Conservation (phyloP, 2,888 invertebrate genomes). For the Omphaloscelis lunosa region DNA sequence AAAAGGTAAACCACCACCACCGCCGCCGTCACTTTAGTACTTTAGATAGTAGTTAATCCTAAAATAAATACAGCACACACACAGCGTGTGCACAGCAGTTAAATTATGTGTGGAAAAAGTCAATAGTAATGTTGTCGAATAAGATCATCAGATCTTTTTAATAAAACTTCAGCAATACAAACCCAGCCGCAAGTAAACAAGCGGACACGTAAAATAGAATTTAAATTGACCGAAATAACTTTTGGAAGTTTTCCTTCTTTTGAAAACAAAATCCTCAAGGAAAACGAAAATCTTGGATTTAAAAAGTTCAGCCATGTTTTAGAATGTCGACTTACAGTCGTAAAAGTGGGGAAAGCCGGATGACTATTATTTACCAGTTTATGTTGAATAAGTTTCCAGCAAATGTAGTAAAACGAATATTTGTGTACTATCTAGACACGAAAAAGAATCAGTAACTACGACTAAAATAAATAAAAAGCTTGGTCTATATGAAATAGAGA, state of each 20-base stretch:
- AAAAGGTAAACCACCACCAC: no score
- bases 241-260: constrained; percentile 31
- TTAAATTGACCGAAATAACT: constrained; percentile 39
- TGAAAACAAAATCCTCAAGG: constrained; percentile 28
- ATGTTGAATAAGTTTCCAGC: constrained; percentile 11
- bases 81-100: neutral
- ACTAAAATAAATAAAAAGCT: neutral
- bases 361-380: constrained; percentile 31
- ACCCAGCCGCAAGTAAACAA: constrained; percentile 5
- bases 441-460: no score
- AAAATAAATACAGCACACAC: no score
- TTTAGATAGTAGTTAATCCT: no score
- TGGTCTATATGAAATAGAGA: neutral
- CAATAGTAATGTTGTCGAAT: neutral
- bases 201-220: constrained; percentile 24
- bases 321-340: constrained; percentile 49
- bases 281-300: constrained; percentile 38
- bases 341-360: constrained; percentile 32
- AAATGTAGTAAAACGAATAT: constrained; percentile 10
- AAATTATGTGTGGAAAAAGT: neutral
- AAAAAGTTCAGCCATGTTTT: constrained; percentile 52
- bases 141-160: neutral
- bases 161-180: neutral
- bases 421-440: neutral
- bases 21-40: no score